Conservation (phyloP, 2,888 invertebrate genomes). For the Caradrina clavipalpis region DNA sequence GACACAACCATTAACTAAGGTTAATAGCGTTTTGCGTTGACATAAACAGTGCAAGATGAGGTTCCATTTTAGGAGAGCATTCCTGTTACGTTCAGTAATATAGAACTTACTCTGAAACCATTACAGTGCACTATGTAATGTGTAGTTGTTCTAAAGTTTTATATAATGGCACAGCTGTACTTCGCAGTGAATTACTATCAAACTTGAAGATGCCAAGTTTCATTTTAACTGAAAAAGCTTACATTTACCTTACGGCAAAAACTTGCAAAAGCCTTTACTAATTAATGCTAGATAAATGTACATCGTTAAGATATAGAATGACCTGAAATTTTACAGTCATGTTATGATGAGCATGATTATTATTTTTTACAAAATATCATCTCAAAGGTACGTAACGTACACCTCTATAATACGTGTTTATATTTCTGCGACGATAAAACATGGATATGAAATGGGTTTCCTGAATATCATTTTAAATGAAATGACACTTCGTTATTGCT, state of each 20-base stretch:
- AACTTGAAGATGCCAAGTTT: conserved; percentile 25
- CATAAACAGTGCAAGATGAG: conserved; percentile 15
- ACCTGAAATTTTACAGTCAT: conserved; percentile 4
- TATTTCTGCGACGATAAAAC: conserved; percentile 28
- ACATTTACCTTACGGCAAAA: conserved; percentile 3
- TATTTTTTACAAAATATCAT: conserved; percentile 3
- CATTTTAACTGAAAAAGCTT: background rate
- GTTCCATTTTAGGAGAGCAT: conserved; percentile 4
- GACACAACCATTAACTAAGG: conserved; percentile 25
- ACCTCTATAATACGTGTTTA: conserved; percentile 11
- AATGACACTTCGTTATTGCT: conserved; percentile 44
- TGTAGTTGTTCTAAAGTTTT: conserved; percentile 38
- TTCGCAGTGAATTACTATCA: conserved; percentile 11
- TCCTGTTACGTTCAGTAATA: conserved; percentile 17
- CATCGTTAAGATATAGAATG: background rate
- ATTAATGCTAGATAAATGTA: background rate
- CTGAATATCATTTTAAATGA: conserved; percentile 38
- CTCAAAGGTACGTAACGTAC: conserved; percentile 5
- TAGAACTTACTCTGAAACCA: conserved; percentile 20
- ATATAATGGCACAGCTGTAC: conserved; percentile 13
- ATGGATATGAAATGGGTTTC: conserved; percentile 20
- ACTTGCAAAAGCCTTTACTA: conserved; percentile 14
- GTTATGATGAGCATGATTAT: conserved; percentile 11
- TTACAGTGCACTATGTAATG: conserved; percentile 28
- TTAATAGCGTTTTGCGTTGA: conserved; percentile 29